Conservation (phyloP, 1,140 invertebrate species). For the Yoshiicerus persimilis region DNA sequence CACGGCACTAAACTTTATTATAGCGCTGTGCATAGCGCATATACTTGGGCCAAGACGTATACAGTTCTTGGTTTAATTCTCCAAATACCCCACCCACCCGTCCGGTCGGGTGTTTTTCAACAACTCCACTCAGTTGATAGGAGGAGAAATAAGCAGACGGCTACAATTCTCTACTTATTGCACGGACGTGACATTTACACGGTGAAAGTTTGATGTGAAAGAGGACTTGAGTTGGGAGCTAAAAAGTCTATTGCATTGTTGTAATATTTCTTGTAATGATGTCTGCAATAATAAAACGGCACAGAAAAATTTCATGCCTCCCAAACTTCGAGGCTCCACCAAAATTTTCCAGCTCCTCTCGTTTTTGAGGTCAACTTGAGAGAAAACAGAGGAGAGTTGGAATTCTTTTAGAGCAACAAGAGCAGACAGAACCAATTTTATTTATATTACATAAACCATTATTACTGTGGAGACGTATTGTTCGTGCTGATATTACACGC, state of each 20-base stretch:
- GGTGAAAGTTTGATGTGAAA: conserved; percentile 1
- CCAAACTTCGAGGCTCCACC: neutral
- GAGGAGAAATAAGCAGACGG: neutral
- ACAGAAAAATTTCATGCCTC: neutral
- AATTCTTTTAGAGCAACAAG: neutral
- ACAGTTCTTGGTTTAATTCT: neutral
- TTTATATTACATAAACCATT: neutral
- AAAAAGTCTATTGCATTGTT: conserved; percentile 10
- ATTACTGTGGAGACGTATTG: neutral
- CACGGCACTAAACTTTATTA: neutral
- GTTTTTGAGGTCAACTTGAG: conserved; percentile 46
- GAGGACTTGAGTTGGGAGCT: neutral
- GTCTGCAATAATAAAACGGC: conserved; percentile 5
- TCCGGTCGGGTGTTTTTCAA: neutral
- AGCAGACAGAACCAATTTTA: neutral
- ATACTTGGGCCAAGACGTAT: neutral
- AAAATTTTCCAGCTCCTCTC: neutral
- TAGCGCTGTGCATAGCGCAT: neutral
- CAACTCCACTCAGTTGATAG: neutral
- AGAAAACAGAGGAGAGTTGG: neutral
- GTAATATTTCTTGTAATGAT: neutral
- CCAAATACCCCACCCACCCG: neutral
- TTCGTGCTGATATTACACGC: neutral
- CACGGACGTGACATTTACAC: conserved; percentile 7
- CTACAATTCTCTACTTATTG: neutral